These are phyloP conservation scores for Drosophila monieri DNA, from an alignment of 2,888 invertebrate genomes.

Conservation along the genomic window DNA sequence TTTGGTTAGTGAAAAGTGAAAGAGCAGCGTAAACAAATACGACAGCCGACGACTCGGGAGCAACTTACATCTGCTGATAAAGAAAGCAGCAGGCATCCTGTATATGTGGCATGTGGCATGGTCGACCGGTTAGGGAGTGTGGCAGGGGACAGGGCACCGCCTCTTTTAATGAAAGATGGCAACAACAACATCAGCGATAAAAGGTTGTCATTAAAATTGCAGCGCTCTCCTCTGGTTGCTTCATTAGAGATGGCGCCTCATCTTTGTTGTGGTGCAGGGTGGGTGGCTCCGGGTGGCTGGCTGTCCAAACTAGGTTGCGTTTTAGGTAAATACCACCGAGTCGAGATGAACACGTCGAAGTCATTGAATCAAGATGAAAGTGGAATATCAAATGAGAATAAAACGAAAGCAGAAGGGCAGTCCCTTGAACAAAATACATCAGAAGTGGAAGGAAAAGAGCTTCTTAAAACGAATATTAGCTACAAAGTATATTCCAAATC, in stretches of 20 bases:
- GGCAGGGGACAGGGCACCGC: constrained; percentile 36
- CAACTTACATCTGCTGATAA: constrained; percentile 80
- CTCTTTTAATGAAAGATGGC: constrained; percentile 74
- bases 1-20: constrained; percentile 72
- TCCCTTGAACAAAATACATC: background rate
- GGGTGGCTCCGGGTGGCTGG: constrained; percentile 8
- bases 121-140: background rate
- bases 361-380: constrained; percentile 80
- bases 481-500: background rate
- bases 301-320: constrained; percentile 64
- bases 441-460: background rate
- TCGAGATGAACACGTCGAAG: constrained; percentile 39
- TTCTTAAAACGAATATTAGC: too few relatives aligned
- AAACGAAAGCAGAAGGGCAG: constrained; percentile 2
- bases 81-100: constrained; percentile 54
- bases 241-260: constrained; percentile 50
- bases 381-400: constrained; percentile 60
- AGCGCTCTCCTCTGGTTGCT: constrained; percentile 52
- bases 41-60: constrained; percentile 38
- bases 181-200: constrained; percentile 70
- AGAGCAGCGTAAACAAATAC: constrained; percentile 75
- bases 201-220: constrained; percentile 76
- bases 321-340: constrained; percentile 61
- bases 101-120: constrained; percentile 12
- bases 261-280: constrained; percentile 29